Base-by-base conservation (phyloP, 30 jellyfish, hydroid and myxozoan genomes). In the Phacellophora camtschatica region DNA sequence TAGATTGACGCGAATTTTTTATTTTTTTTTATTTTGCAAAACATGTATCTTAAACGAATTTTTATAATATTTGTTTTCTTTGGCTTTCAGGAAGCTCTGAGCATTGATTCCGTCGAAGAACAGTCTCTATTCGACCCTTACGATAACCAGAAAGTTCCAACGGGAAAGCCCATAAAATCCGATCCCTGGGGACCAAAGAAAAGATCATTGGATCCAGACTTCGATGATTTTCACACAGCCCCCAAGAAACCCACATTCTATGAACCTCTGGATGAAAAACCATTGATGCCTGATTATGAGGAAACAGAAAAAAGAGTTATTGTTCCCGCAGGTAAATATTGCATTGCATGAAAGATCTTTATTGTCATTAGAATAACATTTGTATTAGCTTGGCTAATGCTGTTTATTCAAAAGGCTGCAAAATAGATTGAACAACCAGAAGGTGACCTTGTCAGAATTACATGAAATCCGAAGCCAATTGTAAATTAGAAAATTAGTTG, bases 151-250 rank as follows among this genome's bases (percentile, higher is more conserved):
- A 93, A 93, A 66, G 99, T 93, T 30, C 99, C 99, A 22, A 77
- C 99, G 1, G 96, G 97, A 25, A 93, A 93, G 42, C 88, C 94
- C 0, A 58, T 41, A 27, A 93, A 76, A 48, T 42, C 93, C 0
- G 98, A 90, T 50, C 90, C 94, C 27, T 90, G 98, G 98, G 83
- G 82, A 9, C 81, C 97, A 19, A 67, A 54, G 66, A 93, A 93
- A 46, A 83, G 99, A 28, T 69, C 99, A 16, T 62, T 86, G 25
- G 97, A 85, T 23, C 73, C 85, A 13, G 99, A 93, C 56, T 86
- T 93, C 50, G 99, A 93, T 27, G 99, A 93, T 81, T 93, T 93
- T 46, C 99, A 93, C 84, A 93, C 95, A 2, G 96, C 99, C 33
- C 99, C 99, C 31, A 82, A 83, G 73, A 86, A 86, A 82, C 96